A percentile compares a stretch with the other conserved stretches of the same genome.
Evolutionary conservation across 1,140 invertebrate genomes (phyloP).

Genomic region (Ectropis grisescens): DNA sequence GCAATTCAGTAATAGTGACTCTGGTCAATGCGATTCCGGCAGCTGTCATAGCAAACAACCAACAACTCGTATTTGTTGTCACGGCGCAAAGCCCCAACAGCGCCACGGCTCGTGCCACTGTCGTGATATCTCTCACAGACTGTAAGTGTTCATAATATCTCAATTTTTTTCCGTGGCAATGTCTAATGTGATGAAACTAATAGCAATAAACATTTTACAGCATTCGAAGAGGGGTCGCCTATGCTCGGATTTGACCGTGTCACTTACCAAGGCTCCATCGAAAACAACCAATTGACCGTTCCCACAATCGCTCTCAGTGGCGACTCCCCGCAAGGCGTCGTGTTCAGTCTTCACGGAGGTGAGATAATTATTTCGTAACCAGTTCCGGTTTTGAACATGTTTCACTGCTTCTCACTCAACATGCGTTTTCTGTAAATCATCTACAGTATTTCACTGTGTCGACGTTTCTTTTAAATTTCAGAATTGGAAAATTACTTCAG

Average conservation of each 20-base stretch:
- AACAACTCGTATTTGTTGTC: conserved; percentile 19
- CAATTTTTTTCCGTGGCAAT: conserved; percentile 20
- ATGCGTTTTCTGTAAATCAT: too few species aligned
- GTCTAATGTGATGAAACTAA: conserved; percentile 22
- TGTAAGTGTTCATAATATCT: conserved; percentile 9
- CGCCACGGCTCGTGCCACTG: conserved; percentile 3
- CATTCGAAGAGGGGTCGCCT: conserved; percentile 2
- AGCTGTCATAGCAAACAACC: conserved; percentile 17
- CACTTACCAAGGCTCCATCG: conserved; percentile 19
- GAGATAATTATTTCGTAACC: background rate
- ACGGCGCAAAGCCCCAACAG: conserved; percentile 20
- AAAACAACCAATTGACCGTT: conserved; percentile 8
- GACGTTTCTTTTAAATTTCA: too few species aligned
- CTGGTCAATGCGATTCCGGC: conserved; percentile 12
- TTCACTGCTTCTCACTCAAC: background rate
- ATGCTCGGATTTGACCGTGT: conserved; percentile 10
- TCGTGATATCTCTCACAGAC: conserved; percentile 7
- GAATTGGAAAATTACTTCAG: conserved; percentile 11
- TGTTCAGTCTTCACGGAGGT: conserved; percentile 21
- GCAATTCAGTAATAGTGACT: conserved; percentile 3
- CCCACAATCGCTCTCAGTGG: conserved; percentile 14
- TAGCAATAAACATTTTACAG: too few species aligned
- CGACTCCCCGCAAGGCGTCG: conserved; percentile 13
- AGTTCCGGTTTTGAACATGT: background rate
- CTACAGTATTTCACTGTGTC: too few species aligned